Conservation (phyloP, 2,797 vertebrate genomes). For the Smutsia gigantea region DNA sequence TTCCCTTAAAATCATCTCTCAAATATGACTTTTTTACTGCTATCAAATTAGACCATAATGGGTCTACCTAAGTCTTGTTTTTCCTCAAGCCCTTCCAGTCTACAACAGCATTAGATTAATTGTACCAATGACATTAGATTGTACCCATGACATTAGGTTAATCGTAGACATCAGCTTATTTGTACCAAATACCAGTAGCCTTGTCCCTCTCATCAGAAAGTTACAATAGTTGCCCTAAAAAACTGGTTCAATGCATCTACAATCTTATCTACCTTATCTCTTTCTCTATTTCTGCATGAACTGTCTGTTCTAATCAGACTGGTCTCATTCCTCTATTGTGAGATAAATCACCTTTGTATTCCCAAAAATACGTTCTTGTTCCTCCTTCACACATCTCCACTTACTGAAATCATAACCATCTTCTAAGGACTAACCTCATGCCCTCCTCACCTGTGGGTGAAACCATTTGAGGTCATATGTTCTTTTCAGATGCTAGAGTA, state of each 20-base stretch:
- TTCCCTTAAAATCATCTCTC: not conserved
- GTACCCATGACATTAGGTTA: not conserved
- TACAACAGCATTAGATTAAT: not conserved
- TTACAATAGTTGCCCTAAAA: not conserved
- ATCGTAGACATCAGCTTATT: not conserved
- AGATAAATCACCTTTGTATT: conserved; percentile 18
- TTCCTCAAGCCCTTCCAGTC: not conserved
- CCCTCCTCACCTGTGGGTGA: not conserved
- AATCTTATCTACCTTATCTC: conserved; percentile 36
- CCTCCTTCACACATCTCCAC: conserved; percentile 14
- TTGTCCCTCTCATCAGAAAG: not conserved
- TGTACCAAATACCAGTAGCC: not conserved
- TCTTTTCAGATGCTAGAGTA: conserved; percentile 63
- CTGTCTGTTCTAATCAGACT: not conserved
- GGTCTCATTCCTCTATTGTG: not conserved
- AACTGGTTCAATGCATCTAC: not conserved
- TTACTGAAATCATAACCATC: conserved; percentile 16
- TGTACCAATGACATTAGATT: no score
- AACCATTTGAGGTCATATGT: conserved; percentile 48
- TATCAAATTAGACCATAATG: not conserved
- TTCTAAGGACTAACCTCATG: not conserved
- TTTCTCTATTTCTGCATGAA: conserved; percentile 22
- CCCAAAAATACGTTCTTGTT: not conserved
- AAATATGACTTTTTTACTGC: not conserved
- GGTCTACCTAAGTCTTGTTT: not conserved